These are phyloP conservation scores for Dallia pectoralis DNA, from an alignment of 2,797 vertebrate species.

Conservation along the genomic window DNA sequence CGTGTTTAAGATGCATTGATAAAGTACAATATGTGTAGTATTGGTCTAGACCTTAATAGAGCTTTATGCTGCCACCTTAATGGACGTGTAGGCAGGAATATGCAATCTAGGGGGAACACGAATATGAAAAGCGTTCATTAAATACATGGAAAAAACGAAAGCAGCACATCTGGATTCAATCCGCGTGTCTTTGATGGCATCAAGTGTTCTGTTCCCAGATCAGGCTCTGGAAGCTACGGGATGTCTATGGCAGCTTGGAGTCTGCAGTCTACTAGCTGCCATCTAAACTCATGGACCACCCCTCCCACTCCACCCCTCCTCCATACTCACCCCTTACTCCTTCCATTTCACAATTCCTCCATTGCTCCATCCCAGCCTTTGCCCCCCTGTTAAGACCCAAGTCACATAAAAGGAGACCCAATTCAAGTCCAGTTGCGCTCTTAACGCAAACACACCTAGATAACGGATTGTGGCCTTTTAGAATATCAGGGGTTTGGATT, in stretches of 20 bases:
- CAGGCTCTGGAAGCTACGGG: constrained; percentile 86
- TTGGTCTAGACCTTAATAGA: constrained; percentile 38
- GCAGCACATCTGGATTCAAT: constrained; percentile 98
- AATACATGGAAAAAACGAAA: constrained; percentile 92
- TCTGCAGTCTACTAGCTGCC: constrained; percentile 69
- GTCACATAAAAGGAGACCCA: constrained; percentile 22
- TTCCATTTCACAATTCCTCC: constrained; percentile 20
- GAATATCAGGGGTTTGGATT: constrained; percentile 23
- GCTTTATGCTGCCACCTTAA: constrained; percentile 58
- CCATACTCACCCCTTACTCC: constrained; percentile 30
- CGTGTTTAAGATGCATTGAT: constrained; percentile 24
- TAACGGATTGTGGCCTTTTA: constrained; percentile 39
- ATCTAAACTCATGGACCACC: constrained; percentile 64
- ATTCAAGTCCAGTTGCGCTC: constrained; percentile 14
- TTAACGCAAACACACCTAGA: constrained; percentile 38
- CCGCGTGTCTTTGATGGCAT: constrained; percentile 96
- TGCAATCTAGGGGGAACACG: constrained; percentile 78
- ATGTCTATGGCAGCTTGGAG: constrained; percentile 83
- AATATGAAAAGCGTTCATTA: constrained; percentile 99
- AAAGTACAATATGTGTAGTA: constrained; percentile 20
- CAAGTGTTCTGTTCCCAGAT: constrained; percentile 97
- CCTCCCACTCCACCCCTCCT: constrained; percentile 47
- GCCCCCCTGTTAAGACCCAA: constrained; percentile 43
- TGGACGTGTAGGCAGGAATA: constrained; percentile 70
- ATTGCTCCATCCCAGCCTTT: constrained; percentile 14